Base-by-base conservation (phyloP, 2,888 invertebrate genomes). In the Cecidostiba fungosa region DNA sequence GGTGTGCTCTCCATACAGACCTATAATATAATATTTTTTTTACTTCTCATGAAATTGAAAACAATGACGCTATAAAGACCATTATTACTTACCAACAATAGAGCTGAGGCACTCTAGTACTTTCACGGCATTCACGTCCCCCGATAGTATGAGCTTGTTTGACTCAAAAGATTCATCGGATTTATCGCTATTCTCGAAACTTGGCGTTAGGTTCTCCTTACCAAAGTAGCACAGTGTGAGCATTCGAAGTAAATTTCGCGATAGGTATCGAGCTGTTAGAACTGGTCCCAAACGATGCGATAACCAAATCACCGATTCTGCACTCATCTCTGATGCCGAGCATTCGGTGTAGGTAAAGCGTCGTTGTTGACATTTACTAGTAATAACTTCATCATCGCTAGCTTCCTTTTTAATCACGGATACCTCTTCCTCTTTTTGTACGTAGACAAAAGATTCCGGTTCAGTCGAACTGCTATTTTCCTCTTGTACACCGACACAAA, bases 211-310 rank as follows among this genome's bases (percentile, higher is more conserved):
- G 92, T 97, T 97, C 88, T 97, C 97, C 90, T 95, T 96, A 0
- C 97, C 98, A 32, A 98, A 96, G 92, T 98, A 99, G 93, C 99
- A 99, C 3, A 99, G 94, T 0, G 98, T 97, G 80, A 99, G 94
- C 97, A 99, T 98, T 91, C 98, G 96, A 16, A 99, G 94, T 88
- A 99, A 94, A 94, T 99, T 99, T 86, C 98, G 95, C 0, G 98
- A 97, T 43, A 99, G 95, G 94, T 98, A 97, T 89, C 97, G 96
- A 66, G 99, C 98, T 0, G 98, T 98, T 36, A 99, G 94, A 74
- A 99, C 98, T 0, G 99, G 99, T 0, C 99, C 99, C 26, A 99
- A 94, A 87, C 98, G 95, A 94, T 98, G 98, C 0, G 98, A 96
- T 85, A 99, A 92, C 99, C 99, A 99, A 86, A 98, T 96, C 0